These are phyloP conservation scores for Lamproptera curius DNA, from an alignment of 2,888 invertebrate genomes.

Conservation along the genomic window DNA sequence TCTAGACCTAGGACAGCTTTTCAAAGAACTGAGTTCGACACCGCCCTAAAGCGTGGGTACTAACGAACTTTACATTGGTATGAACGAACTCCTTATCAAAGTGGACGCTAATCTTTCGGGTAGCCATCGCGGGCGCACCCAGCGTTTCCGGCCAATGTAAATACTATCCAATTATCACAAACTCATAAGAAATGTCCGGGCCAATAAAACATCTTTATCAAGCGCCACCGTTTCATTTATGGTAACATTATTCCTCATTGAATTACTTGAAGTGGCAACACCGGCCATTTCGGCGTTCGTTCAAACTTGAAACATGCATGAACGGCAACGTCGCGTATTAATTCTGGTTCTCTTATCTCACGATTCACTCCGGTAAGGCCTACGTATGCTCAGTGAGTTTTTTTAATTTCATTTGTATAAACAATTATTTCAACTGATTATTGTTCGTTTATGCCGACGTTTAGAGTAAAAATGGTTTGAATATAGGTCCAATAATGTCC, in stretches of 20 bases:
- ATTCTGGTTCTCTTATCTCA: no score
- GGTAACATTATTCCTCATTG: slow-evolving; percentile 9
- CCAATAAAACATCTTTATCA: slow-evolving; percentile 10
- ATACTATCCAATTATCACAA: slow-evolving; percentile 32
- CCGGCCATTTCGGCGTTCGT: neutral
- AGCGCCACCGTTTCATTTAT: slow-evolving; percentile 2
- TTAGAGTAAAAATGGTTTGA: no score
- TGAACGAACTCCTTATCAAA: slow-evolving; percentile 34
- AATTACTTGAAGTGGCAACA: slow-evolving; percentile 1
- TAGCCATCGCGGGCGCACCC: slow-evolving; percentile 35
- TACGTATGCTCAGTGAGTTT: no score
- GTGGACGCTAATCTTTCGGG: slow-evolving; percentile 27
- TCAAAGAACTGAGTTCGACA: no score
- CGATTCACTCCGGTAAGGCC: no score
- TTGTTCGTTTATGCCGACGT: no score
- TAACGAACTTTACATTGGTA: no score
- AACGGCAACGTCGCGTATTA: neutral
- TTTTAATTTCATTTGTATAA: no score
- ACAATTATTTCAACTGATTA: no score
- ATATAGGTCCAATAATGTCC: no score
- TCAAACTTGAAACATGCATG: neutral
- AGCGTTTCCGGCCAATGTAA: slow-evolving; percentile 49
- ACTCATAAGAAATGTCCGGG: slow-evolving; percentile 7
- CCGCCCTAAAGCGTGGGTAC: no score
- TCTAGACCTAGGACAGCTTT: no score